These are phyloP conservation scores for Ectropis crepuscularia DNA, from an alignment of 2,888 invertebrate genomes.

Conservation along the genomic window DNA sequence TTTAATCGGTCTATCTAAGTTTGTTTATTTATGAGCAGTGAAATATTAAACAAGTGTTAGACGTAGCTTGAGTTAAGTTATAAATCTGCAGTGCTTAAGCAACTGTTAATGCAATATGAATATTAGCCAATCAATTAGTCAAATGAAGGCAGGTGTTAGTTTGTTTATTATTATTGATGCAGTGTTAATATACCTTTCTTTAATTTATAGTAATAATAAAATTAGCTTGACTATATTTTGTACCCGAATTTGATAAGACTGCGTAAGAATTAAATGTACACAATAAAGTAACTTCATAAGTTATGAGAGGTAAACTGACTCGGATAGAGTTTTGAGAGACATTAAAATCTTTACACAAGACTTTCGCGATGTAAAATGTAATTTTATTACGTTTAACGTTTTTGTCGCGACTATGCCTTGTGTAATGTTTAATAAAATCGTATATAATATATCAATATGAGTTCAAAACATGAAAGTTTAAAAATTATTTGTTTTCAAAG, in stretches of 20 bases:
- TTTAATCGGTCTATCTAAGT: slow-evolving; percentile 7
- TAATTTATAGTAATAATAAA: neutral
- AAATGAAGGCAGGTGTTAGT: slow-evolving; percentile 26
- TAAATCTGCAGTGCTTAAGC: slow-evolving; percentile 6
- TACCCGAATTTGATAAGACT: slow-evolving; percentile 21
- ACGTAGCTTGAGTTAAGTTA: slow-evolving; percentile 1
- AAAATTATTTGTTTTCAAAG: too few species aligned
- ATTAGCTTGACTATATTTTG: slow-evolving; percentile 1
- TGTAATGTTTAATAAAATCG: too few species aligned
- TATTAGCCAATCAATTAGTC: slow-evolving; percentile 27
- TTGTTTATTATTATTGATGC: slow-evolving; percentile 17
- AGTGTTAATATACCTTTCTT: neutral
- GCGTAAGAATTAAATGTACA: too few species aligned
- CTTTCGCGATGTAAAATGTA: too few species aligned
- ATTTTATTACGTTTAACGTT: too few species aligned
- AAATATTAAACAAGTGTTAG: slow-evolving; percentile 1
- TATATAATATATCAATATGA: too few species aligned
- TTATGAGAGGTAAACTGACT: too few species aligned
- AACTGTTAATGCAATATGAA: slow-evolving; percentile 20
- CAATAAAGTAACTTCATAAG: too few species aligned
- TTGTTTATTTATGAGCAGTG: slow-evolving; percentile 2
- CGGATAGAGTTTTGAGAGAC: too few species aligned
- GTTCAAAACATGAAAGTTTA: too few species aligned
- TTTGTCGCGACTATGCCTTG: too few species aligned
- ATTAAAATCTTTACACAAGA: too few species aligned